phyloP scores from a whole-genome alignment of 2,888 invertebrate genomes.

The Meganola albula region DNA sequence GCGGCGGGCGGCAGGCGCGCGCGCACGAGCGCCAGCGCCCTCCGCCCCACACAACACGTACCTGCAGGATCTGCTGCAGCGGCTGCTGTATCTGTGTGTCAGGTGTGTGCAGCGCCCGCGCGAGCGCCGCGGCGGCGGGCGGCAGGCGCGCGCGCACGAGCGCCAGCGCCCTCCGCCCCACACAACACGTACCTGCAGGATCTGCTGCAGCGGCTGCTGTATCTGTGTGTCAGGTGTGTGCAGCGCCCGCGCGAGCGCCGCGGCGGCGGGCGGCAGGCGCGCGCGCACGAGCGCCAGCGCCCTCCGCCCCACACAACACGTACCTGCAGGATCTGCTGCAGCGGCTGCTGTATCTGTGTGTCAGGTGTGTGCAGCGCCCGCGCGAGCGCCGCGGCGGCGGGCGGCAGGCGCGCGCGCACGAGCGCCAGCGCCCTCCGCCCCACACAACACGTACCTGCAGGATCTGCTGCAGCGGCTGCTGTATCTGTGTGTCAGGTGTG shows the following conservation, averaged over 20 bases:
- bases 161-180: constrained; percentile 54
- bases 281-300: constrained; percentile 55
- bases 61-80: constrained; percentile 41
- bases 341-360: constrained; percentile 40
- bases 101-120: constrained; percentile 43
- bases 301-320: constrained; percentile 58
- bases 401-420: constrained; percentile 42
- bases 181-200: constrained; percentile 47
- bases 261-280: constrained; percentile 37
- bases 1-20: constrained; percentile 29
- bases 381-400: constrained; percentile 39
- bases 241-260: constrained; percentile 40
- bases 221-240: constrained; percentile 40
- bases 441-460: constrained; percentile 62
- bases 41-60: constrained; percentile 36
- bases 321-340: constrained; percentile 56
- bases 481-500: constrained; percentile 38
- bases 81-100: constrained; percentile 39
- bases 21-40: constrained; percentile 48
- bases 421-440: constrained; percentile 56
- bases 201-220: constrained; percentile 43
- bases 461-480: constrained; percentile 46
- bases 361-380: constrained; percentile 40
- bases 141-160: constrained; percentile 65
- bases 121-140: constrained; percentile 55